These are phyloP conservation scores for Acyrthosiphon pisum DNA, from an alignment of 1,140 invertebrate genomes.

Conservation along the genomic window DNA sequence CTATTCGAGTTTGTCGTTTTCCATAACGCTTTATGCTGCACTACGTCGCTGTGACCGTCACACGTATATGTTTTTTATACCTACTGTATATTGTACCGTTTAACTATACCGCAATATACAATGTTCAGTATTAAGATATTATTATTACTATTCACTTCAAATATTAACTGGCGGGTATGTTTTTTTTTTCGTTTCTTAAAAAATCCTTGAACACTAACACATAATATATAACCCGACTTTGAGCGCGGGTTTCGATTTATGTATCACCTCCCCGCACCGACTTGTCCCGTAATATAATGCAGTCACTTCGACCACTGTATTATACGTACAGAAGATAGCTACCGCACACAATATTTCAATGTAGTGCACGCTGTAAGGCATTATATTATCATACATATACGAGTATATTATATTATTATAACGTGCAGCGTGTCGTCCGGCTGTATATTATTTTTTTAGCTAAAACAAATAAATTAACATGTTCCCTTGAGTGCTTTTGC, in stretches of 20 bases:
- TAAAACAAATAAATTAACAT: conserved; percentile 27
- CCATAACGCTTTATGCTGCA: background rate
- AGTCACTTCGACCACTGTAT: background rate
- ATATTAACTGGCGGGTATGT: too few relatives aligned
- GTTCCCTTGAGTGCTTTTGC: conserved; percentile 26
- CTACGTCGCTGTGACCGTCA: too few relatives aligned
- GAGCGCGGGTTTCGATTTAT: background rate
- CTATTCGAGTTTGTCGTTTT: background rate
- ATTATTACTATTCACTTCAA: too few relatives aligned
- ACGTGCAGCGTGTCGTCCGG: background rate
- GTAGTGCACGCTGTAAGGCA: background rate
- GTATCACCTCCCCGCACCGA: too few relatives aligned
- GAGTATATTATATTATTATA: background rate
- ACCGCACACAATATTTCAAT: background rate
- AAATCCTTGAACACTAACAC: too few relatives aligned
- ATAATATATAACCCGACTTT: background rate
- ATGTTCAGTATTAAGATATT: too few relatives aligned
- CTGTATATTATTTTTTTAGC: background rate
- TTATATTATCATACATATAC: background rate
- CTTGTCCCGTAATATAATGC: too few relatives aligned
- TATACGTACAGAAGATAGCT: background rate
- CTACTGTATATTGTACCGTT: too few relatives aligned
- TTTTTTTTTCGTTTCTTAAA: too few relatives aligned
- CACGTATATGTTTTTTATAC: too few relatives aligned
- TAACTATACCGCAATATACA: too few relatives aligned